These are phyloP conservation scores for Drosophila hydei DNA, from an alignment of 1,140 invertebrate species.

Conservation along the genomic window DNA sequence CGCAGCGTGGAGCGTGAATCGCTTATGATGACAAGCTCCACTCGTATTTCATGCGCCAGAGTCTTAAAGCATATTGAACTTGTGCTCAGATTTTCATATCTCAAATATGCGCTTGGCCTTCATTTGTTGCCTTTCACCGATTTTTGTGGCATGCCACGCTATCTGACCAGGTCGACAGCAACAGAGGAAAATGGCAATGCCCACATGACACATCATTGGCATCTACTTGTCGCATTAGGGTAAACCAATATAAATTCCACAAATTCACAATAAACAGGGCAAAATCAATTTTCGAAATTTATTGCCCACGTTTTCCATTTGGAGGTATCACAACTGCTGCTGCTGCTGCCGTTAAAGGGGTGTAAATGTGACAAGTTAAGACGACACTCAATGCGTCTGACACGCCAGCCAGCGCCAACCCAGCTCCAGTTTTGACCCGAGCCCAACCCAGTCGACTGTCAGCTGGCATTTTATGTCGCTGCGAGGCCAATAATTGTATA, in stretches of 20 bases:
- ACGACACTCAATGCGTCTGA: conserved; percentile 71
- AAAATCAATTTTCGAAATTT: conserved; percentile 78
- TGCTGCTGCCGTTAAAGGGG: conserved; percentile 61
- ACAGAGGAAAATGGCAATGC: background rate
- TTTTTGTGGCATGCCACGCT: background rate
- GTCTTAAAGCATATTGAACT: too few relatives aligned
- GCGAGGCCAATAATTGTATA: conserved; percentile 74
- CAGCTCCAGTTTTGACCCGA: background rate
- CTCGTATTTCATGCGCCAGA: too few relatives aligned
- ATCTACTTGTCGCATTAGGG: conserved; percentile 62
- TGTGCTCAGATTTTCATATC: too few relatives aligned
- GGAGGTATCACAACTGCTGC: conserved; percentile 46
- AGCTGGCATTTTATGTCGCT: conserved; percentile 62
- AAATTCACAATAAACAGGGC: conserved; percentile 78
- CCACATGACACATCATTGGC: conserved; percentile 7
- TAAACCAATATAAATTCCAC: conserved; percentile 76
- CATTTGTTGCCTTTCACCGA: too few relatives aligned
- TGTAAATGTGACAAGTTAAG: conserved; percentile 79
- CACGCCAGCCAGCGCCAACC: conserved; percentile 39
- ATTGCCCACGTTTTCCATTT: conserved; percentile 45
- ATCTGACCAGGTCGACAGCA: too few relatives aligned
- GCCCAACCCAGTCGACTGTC: conserved; percentile 17
- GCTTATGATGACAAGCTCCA: too few relatives aligned
- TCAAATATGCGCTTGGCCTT: too few relatives aligned
- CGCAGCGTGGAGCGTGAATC: conserved; percentile 44